Percentiles rank a stretch among this genome's conserved stretches.
These are phyloP conservation scores for Zoanthus sansibaricus DNA, from an alignment of 92 coral and sea anemone species.

Conservation along the genomic window DNA sequence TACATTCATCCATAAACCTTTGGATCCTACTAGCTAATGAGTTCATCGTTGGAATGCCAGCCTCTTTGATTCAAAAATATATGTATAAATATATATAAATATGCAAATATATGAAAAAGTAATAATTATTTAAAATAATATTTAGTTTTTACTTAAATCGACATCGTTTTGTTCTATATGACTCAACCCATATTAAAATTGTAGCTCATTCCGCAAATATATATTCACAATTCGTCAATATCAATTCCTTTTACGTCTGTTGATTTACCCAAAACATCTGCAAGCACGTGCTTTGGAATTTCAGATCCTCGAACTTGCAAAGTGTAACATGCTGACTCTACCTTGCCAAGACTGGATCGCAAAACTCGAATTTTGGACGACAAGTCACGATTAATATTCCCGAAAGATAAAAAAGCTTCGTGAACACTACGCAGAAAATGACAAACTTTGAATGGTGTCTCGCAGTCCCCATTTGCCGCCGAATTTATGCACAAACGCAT, in stretches of 20 bases:
- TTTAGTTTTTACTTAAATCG: too few species aligned
- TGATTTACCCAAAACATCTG: constrained; percentile 63
- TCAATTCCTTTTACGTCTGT: constrained; percentile 30
- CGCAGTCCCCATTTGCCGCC: constrained; percentile 85
- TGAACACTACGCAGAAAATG: constrained; percentile 77
- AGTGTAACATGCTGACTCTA: constrained; percentile 91
- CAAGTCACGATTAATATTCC: constrained; percentile 73
- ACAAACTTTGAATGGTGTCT: constrained; percentile 84
- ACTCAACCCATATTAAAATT: too few species aligned
- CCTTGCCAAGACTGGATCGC: constrained; percentile 83
- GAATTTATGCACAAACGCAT: constrained; percentile 95
- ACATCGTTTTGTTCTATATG: too few species aligned
- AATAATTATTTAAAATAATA: too few species aligned
- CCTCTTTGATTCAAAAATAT: too few species aligned
- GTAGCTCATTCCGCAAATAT: too few species aligned
- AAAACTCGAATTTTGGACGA: constrained; percentile 78
- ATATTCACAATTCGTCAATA: constrained; percentile 16
- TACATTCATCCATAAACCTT: too few species aligned
- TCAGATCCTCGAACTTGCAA: constrained; percentile 93
- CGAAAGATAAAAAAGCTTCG: constrained; percentile 78
- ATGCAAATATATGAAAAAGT: too few species aligned
- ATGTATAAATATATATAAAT: too few species aligned
- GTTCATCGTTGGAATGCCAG: too few species aligned
- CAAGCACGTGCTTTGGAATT: constrained; percentile 86
- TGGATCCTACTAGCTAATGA: too few species aligned